A percentile compares a stretch with the other conserved stretches of the same genome.
Conservation (phyloP, 2,113 vertebrate species). For the Muntiacus reevesi region DNA sequence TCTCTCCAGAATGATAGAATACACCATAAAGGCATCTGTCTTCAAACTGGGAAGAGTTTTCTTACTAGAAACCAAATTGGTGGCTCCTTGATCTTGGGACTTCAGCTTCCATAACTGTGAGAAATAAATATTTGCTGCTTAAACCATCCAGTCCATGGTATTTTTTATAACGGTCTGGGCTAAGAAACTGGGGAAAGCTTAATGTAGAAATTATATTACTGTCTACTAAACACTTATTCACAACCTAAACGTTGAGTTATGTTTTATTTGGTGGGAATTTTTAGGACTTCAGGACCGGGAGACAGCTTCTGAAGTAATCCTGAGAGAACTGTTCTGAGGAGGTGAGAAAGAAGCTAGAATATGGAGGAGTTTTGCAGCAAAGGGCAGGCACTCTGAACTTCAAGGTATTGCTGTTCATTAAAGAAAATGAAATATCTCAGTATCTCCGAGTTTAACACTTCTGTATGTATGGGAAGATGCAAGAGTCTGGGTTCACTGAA, state of each 20-base stretch:
- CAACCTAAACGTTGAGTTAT: neutral
- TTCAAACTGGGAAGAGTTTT: neutral
- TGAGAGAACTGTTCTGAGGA: neutral
- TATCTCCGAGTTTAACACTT: neutral
- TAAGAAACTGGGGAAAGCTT: neutral
- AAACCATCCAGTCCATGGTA: rapidly evolving
- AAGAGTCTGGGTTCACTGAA: neutral
- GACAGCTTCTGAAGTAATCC: neutral
- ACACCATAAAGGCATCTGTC: neutral
- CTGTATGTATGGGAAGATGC: neutral
- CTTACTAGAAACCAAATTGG: neutral
- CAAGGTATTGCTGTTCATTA: neutral
- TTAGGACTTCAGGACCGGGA: neutral
- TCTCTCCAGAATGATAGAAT: neutral
- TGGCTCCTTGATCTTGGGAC: neutral
- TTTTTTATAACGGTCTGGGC: neutral
- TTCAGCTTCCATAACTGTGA: neutral
- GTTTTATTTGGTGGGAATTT: neutral
- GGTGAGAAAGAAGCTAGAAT: neutral
- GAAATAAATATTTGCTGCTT: neutral
- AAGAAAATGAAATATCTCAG: neutral
- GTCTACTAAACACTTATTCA: neutral
- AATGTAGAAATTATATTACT: neutral
- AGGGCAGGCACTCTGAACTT: neutral
- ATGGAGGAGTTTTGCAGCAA: neutral